These are phyloP conservation scores for Trachelus iudaicus DNA, from an alignment of 2,888 invertebrate genomes.

Conservation along the genomic window DNA sequence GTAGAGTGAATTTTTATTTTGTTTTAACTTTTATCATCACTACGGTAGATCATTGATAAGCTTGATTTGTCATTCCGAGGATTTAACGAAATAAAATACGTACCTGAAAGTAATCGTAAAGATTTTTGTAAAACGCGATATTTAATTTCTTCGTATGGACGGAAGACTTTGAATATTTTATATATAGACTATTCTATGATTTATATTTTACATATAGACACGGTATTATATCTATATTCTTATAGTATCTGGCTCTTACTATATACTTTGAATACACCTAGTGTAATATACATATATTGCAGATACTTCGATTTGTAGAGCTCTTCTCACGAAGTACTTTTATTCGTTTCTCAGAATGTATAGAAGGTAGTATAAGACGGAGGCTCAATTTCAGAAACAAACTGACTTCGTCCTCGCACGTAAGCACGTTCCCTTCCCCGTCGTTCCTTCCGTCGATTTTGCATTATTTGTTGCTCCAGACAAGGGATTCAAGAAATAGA, in stretches of 20 bases:
- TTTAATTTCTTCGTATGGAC: not conserved
- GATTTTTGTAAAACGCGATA: not conserved
- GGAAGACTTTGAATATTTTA: not conserved
- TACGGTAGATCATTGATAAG: not conserved
- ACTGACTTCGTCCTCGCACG: not conserved
- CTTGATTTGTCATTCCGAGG: not conserved
- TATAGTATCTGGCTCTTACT: not conserved
- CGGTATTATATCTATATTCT: not conserved
- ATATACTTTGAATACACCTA: not conserved
- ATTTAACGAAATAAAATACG: not conserved
- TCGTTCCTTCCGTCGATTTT: not conserved
- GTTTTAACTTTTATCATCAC: not conserved
- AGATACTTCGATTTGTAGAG: not conserved
- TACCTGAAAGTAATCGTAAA: not conserved
- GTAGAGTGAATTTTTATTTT: not conserved
- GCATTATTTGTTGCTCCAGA: not conserved
- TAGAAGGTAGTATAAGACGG: not conserved
- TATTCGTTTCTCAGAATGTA: not conserved
- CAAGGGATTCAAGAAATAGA: not conserved
- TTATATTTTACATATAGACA: not conserved
- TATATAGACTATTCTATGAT: not conserved
- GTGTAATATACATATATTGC: not conserved
- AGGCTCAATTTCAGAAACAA: not conserved
- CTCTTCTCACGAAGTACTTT: not conserved
- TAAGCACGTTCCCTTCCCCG: not conserved